Base-by-base conservation (phyloP, 2,113 vertebrate genomes). In the Platichthys stellatus region DNA sequence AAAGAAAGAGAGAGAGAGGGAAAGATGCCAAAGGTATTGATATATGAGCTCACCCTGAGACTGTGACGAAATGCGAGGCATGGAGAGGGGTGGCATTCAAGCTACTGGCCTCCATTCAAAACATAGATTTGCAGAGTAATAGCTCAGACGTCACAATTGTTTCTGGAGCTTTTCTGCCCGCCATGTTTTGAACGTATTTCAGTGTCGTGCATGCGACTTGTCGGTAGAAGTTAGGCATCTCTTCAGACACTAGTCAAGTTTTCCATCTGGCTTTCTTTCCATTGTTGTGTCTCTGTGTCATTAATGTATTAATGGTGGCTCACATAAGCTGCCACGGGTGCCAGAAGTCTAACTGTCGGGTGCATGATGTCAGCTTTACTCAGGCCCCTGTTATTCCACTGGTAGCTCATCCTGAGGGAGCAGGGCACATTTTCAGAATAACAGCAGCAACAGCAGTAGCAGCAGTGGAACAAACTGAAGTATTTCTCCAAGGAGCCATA, bases 11-110 rank as follows among this genome's bases (percentile, higher is more conserved):
- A 26, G 68, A 21, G 64, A 63, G 24, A 65, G 56, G 70, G 85
- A 85, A 82, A 81, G 86, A 86, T 79, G 78, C 21, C 68, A 65
- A 60, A 82, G 76, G 88, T 88, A 81, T 72, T 89, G 88, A 92
- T 85, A 90, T 83, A 24, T n/a, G 70, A 74, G 84, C 76, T 82
- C 72, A 69, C 49, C 43, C 81, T 66, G 74, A 60, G 81, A 81
- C 84, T 35, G 68, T 84, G 77, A 67, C 6, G 57, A 76, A 63
- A 69, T 67, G 21, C 7, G 64, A 35, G 31, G 1, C n/a, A 58
- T n/a, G 56, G 31, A 10, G 54, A 47, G 11, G 69, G 51, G 18
- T 20, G 5, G 28, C n/a, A 47, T 35, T 72, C 54, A 61, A 51
- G 20, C 65, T 49, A 6, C 49, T 31, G 47, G 72, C 62, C 68